Evolutionary conservation across 1,140 invertebrate genomes (phyloP).

Genomic region (Polypedilum pembai): DNA sequence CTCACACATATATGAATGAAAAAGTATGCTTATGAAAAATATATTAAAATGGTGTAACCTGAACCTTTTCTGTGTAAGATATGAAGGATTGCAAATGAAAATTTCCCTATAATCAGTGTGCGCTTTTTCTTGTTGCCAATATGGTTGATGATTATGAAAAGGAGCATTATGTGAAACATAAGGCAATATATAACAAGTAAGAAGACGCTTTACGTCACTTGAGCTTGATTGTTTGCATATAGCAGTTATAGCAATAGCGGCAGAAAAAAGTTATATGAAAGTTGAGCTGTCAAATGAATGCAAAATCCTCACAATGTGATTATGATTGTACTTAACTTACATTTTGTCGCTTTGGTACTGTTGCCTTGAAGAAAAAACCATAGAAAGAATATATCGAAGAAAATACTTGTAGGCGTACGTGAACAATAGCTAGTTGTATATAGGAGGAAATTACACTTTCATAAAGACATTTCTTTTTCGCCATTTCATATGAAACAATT

Average conservation of each 20-base stretch:
- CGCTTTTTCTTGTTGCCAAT: background rate
- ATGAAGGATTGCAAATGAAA: conserved; percentile 14
- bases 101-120: background rate
- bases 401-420: conserved; percentile 10
- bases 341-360: background rate
- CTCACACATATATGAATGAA: too few species aligned
- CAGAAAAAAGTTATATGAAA: background rate
- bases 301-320: too few species aligned
- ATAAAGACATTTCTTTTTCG: background rate
- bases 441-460: background rate
- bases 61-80: background rate
- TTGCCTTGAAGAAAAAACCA: background rate
- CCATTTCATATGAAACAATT: conserved; percentile 12
- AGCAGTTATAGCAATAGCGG: background rate
- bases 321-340: too few species aligned
- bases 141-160: background rate
- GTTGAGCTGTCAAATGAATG: background rate
- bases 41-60: background rate
- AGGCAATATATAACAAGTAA: background rate
- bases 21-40: too few species aligned
- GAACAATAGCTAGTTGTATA: conserved; percentile 11
- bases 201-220: conserved; percentile 21
- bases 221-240: background rate
- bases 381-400: background rate
- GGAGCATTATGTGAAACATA: too few species aligned